Evolutionary conservation across 2,888 invertebrate species (phyloP).

Genomic region (Kuschelorhynchus macadamiae): DNA sequence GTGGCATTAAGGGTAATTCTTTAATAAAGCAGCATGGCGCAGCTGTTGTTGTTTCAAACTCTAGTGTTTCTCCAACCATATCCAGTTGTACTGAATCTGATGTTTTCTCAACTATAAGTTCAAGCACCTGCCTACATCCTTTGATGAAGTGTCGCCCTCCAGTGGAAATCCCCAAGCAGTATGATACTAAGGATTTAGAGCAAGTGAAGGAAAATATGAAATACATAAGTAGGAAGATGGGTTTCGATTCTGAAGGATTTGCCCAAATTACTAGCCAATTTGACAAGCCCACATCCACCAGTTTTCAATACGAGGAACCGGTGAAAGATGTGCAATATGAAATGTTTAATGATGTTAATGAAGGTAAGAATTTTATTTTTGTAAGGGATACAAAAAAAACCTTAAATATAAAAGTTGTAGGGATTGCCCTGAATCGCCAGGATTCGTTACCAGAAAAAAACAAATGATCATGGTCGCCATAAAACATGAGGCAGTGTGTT

Average conservation of each 20-base stretch:
- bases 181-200: slow-evolving; percentile 14
- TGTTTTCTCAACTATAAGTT: slow-evolving; percentile 15
- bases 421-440: no score
- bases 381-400: no score
- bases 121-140: slow-evolving; percentile 16
- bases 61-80: slow-evolving; percentile 3
- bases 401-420: no score
- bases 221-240: slow-evolving; percentile 18
- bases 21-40: background rate
- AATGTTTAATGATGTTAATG: background rate
- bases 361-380: background rate
- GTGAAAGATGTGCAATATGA: background rate
- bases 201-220: slow-evolving; percentile 29
- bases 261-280: background rate
- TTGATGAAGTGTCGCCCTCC: slow-evolving; percentile 16
- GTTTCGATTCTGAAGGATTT: slow-evolving; percentile 15
- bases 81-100: slow-evolving; percentile 6
- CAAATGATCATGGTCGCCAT: no score
- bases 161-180: slow-evolving; percentile 16
- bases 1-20: background rate
- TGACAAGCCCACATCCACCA: slow-evolving; percentile 1
- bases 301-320: slow-evolving; percentile 7
- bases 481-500: no score
- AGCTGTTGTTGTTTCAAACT: no score
- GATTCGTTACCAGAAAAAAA: no score